Conservation (phyloP, 2,113 vertebrate species). For the Nyctereutes procyonoides region DNA sequence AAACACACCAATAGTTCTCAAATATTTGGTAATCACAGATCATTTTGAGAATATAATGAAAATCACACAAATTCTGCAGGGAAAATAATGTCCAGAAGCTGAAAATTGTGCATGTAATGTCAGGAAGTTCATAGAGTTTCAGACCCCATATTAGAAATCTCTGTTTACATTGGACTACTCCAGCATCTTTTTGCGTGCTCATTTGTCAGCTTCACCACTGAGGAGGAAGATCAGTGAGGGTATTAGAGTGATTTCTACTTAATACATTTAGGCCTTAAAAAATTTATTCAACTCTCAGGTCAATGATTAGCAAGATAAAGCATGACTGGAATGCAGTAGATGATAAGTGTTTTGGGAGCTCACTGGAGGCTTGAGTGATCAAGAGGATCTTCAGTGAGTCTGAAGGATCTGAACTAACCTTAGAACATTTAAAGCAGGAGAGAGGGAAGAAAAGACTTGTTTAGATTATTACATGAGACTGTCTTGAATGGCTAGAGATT, state of each 20-base stretch:
- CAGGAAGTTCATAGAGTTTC: background rate
- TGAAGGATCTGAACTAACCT: background rate
- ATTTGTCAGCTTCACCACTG: constrained; percentile 7
- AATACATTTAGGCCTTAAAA: background rate
- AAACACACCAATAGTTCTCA: background rate
- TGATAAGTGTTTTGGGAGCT: background rate
- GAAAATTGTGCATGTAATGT: constrained; percentile 6
- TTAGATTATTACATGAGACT: background rate
- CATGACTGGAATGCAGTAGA: background rate
- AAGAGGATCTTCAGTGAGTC: background rate
- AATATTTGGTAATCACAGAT: background rate
- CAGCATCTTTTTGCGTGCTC: background rate
- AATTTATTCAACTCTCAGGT: background rate
- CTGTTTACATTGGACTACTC: background rate
- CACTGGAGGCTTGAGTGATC: background rate
- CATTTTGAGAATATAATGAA: background rate
- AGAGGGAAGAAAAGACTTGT: background rate
- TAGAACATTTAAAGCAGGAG: background rate
- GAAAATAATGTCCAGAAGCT: background rate
- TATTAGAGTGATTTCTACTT: background rate
- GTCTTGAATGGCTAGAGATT: background rate
- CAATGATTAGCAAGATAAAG: background rate
- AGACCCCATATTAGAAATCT: background rate
- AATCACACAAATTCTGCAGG: background rate
- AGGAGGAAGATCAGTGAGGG: background rate